Conservation (phyloP, 2,797 vertebrate genomes). For the Diglossa cyanea region DNA sequence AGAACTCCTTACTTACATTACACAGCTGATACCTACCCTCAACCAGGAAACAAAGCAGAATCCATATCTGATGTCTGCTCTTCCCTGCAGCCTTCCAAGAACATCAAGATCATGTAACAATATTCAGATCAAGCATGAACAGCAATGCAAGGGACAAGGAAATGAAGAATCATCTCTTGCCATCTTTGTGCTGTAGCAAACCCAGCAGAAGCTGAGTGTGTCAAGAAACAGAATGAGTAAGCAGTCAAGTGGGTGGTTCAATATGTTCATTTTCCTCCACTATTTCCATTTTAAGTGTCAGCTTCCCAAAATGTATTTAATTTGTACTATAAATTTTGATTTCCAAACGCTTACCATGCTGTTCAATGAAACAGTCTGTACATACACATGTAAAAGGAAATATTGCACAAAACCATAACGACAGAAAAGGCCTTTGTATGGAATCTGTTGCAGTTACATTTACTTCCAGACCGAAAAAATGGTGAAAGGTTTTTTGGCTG, state of each 20-base stretch:
- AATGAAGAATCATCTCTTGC: neutral
- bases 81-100: neutral
- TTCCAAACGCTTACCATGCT: slow-evolving; percentile 6
- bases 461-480: slow-evolving; percentile 4
- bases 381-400: neutral
- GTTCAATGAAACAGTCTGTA: slow-evolving; percentile 31
- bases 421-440: neutral
- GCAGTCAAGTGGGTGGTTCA: slow-evolving; percentile 51
- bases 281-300: slow-evolving; percentile 60
- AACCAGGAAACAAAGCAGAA: neutral
- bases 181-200: neutral
- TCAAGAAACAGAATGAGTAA: slow-evolving; percentile 56
- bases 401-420: neutral
- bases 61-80: neutral
- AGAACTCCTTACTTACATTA: neutral
- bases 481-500: neutral
- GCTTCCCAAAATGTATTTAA: slow-evolving; percentile 56
- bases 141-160: neutral
- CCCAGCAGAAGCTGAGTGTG: slow-evolving; percentile 35
- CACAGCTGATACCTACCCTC: neutral
- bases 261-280: slow-evolving; percentile 64
- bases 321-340: slow-evolving; percentile 59
- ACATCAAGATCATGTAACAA: neutral
- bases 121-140: neutral
- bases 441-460: neutral